phyloP scores from a whole-genome alignment of 1,140 invertebrate species.

The Cheumatopsyche charites region DNA sequence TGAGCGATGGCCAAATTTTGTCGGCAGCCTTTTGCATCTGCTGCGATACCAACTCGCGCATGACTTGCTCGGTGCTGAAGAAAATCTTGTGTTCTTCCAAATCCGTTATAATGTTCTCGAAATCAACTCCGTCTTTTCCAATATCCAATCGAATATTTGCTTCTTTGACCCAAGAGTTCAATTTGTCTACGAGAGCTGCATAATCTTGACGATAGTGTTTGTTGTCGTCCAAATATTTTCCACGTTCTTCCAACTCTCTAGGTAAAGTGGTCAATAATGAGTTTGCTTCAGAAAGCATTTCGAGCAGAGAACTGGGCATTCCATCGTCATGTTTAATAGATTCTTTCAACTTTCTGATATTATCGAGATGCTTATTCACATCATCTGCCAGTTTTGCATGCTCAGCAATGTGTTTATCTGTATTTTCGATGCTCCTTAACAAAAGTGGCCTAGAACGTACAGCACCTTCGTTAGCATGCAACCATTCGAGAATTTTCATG shows the following conservation, averaged over 20 bases:
- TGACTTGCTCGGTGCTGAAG: slow-evolving; percentile 77
- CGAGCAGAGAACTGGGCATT: slow-evolving; percentile 77
- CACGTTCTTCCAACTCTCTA: slow-evolving; percentile 77
- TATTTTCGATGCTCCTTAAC: slow-evolving; percentile 76
- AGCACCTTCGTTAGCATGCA: slow-evolving; percentile 82
- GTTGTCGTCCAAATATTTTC: slow-evolving; percentile 80
- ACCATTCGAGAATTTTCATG: slow-evolving; percentile 80
- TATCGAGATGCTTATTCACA: slow-evolving; percentile 74
- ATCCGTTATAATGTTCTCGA: slow-evolving; percentile 81
- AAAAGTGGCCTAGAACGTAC: slow-evolving; percentile 83
- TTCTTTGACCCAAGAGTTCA: slow-evolving; percentile 85
- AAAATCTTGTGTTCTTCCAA: slow-evolving; percentile 86
- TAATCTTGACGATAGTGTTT: slow-evolving; percentile 79
- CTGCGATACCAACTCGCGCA: slow-evolving; percentile 80
- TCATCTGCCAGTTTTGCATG: slow-evolving; percentile 74
- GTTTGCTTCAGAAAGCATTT: slow-evolving; percentile 82
- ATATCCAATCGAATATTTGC: slow-evolving; percentile 78
- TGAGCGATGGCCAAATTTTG: slow-evolving; percentile 85
- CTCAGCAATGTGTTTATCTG: slow-evolving; percentile 81
- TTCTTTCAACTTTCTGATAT: slow-evolving; percentile 72
- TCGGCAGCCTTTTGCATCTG: slow-evolving; percentile 83
- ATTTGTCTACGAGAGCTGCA: slow-evolving; percentile 72
- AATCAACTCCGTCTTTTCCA: slow-evolving; percentile 84
- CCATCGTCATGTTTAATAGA: slow-evolving; percentile 73
- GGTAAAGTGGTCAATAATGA: slow-evolving; percentile 79